Percentiles rank a stretch among this genome's conserved stretches.
Conservation (phyloP, 2,113 vertebrate species). For the Potamarius usumacintae region DNA sequence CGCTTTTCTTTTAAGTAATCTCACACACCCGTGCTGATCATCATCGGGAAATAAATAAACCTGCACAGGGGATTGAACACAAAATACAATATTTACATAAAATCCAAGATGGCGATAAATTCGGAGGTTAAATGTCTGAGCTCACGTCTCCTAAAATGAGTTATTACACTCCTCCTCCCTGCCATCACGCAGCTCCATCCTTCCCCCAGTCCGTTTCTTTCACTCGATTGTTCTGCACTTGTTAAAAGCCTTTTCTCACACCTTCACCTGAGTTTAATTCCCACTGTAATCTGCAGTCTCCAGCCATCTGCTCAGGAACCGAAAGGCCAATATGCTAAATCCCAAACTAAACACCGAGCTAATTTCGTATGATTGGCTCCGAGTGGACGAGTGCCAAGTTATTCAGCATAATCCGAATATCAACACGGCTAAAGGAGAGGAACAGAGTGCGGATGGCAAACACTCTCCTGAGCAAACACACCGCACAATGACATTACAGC, state of each 20-base stretch:
- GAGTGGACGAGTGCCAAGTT: conserved; percentile 61
- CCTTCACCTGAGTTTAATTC: conserved; percentile 35
- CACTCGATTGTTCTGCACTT: conserved; percentile 7
- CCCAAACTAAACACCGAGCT: conserved; percentile 54
- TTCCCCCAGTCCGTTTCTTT: neutral
- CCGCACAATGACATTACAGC: conserved; percentile 38
- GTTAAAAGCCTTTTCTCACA: conserved; percentile 14
- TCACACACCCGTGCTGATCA: neutral
- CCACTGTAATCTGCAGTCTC: conserved; percentile 33
- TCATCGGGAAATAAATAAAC: neutral
- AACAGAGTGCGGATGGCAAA: conserved; percentile 50
- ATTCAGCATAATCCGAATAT: conserved; percentile 60
- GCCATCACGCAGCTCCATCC: neutral
- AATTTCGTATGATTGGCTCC: conserved; percentile 57
- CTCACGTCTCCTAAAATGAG: neutral
- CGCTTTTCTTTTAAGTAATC: neutral
- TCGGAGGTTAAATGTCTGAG: neutral
- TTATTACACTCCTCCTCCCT: conserved; percentile 6
- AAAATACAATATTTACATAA: neutral
- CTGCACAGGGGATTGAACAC: neutral
- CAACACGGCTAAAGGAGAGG: conserved; percentile 54
- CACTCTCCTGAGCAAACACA: conserved; percentile 60
- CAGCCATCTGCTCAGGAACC: conserved; percentile 41
- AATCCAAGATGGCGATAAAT: neutral
- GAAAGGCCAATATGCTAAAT: conserved; percentile 45